Evolutionary conservation across 2,888 invertebrate species (phyloP), one percentile per base, ranked within the genome.

Genomic region (Chloromyia formosa): DNA sequence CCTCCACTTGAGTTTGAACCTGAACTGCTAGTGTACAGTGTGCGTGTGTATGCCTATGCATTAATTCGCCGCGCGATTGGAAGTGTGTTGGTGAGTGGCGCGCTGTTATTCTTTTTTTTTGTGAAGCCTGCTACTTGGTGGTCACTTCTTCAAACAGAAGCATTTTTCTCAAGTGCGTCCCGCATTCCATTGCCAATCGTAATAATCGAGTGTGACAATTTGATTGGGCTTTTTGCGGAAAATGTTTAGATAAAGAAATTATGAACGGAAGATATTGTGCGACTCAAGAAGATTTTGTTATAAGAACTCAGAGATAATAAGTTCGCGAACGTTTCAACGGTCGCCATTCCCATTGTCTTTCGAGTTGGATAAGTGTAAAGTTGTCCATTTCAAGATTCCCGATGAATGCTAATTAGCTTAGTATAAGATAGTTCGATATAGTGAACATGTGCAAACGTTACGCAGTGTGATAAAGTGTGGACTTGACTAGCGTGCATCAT

Each of bases 141-240:
- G 27, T 35, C 27, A 35, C 27, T 35, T 49, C 49, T 49, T 49
- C 49, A 49, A 62, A 23, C 62, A 27, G 62, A 14, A n/a, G 66
- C 49, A 45, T 22, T 20, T 35, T 61, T 22, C 27, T 35, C 27
- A 35, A 35, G 66, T 66, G 66, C 27, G 7, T 35, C 7, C 27
- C 7, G 66, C 27, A 35, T 35, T 35, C 27, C 7, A 49, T 20
- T 45, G n/a, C 3, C 16, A 9, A 7, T 66, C 20, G 20, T 49
- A 23, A 66, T 66, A 66, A 22, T 66, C 22, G 27, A 7, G 66
- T 20, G 45, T 66, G 66, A 66, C 66, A 66, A 66, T 66, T 66
- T 49, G 16, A 66, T 66, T 66, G 66, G 45, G 20, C 49, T 22
- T 49, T 66, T 49, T 16, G 45, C 14, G 66, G 35, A 66, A 62